Evolutionary conservation across 2,113 vertebrate species (phyloP).

Genomic region (Gavia stellata): DNA sequence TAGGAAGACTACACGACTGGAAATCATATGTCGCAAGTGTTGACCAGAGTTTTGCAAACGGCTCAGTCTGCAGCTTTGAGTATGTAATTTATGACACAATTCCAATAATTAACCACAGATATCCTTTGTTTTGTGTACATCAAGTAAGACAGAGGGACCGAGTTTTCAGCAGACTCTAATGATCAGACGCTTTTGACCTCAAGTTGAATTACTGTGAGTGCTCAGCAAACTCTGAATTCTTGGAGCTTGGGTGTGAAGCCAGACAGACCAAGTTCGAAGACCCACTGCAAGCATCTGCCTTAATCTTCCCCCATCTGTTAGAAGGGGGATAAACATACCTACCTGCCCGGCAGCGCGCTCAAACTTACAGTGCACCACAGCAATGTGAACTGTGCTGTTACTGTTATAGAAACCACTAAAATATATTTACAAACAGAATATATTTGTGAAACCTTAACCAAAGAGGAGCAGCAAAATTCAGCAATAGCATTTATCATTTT

Average conservation of each 20-base stretch:
- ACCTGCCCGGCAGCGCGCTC: background rate
- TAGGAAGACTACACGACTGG: fast-evolving
- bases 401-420: background rate
- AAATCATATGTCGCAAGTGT: background rate
- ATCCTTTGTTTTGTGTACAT: fast-evolving
- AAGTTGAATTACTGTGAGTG: fast-evolving
- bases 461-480: background rate
- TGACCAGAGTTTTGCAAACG: background rate
- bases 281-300: background rate
- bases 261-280: background rate
- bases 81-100: background rate
- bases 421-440: background rate
- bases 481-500: background rate
- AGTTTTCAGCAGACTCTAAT: background rate
- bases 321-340: background rate
- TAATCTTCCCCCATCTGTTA: background rate
- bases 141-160: background rate
- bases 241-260: background rate
- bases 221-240: background rate
- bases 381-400: background rate
- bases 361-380: fast-evolving
- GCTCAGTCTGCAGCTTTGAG: background rate
- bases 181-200: background rate
- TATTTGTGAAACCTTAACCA: background rate
- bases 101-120: background rate